Percentiles rank a stretch among this genome's conserved stretches.
Evolutionary conservation across 2,888 invertebrate species (phyloP).

Genomic region (Thysanoteuthis rhombus): DNA sequence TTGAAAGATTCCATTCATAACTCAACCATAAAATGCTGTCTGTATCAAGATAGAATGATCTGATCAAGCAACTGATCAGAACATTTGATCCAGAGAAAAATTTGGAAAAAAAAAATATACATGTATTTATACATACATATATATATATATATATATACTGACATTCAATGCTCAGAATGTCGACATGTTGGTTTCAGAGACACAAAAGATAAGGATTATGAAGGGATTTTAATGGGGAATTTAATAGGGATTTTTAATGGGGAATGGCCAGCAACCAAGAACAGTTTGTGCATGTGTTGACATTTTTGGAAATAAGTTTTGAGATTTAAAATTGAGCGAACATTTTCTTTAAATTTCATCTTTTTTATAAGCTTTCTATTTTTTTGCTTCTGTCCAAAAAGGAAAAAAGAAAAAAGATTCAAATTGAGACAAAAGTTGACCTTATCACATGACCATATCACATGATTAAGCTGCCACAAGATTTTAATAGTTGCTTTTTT

Average conservation of each 20-base stretch:
- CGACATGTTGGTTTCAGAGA: not conserved
- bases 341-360: not conserved
- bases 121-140: not conserved
- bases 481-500: not conserved
- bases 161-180: not conserved
- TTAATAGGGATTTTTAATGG: not conserved
- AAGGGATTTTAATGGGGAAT: not conserved
- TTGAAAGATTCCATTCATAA: no score
- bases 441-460: not conserved
- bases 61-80: no score
- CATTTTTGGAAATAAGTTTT: not conserved
- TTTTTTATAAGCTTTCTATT: not conserved
- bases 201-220: not conserved
- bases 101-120: not conserved
- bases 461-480: not conserved
- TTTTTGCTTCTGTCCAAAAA: not conserved
- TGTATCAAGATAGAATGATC: no score
- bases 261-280: conserved; percentile 12
- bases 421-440: not conserved
- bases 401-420: not conserved
- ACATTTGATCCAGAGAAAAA: not conserved
- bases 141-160: not conserved
- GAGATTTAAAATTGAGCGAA: conserved; percentile 12
- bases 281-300: conserved; percentile 12
- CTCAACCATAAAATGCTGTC: no score